Percentiles rank a stretch among this genome's conserved stretches.
phyloP scores from a whole-genome alignment of 2,888 invertebrate species.

The Machimus atricapillus region DNA sequence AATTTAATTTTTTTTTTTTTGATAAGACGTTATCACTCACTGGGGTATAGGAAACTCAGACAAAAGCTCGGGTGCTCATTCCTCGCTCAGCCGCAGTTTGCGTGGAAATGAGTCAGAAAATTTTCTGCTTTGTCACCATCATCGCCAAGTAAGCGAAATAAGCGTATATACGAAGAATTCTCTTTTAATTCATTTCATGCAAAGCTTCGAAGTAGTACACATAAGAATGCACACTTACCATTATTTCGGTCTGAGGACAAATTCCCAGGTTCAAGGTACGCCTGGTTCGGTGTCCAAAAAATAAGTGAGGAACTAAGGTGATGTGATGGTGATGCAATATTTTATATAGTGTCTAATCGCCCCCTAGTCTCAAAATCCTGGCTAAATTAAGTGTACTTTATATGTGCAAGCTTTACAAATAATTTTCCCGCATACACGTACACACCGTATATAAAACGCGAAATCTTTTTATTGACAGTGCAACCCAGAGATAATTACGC shows the following conservation, averaged over 20 bases:
- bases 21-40: neutral
- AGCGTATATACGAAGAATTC: neutral
- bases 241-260: neutral
- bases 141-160: neutral
- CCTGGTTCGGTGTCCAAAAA: neutral
- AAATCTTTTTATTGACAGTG: constrained; percentile 5
- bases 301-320: neutral
- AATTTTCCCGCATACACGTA: neutral
- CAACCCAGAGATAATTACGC: constrained; percentile 11
- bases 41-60: neutral
- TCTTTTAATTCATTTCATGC: neutral
- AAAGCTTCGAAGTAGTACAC: neutral
- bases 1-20: neutral
- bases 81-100: neutral
- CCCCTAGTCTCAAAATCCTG: neutral
- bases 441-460: neutral
- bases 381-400: neutral
- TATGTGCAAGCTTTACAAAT: neutral
- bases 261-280: neutral
- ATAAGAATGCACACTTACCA: constrained; percentile 13
- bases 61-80: neutral
- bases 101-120: constrained; percentile 2
- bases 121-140: constrained; percentile 18
- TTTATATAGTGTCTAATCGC: neutral
- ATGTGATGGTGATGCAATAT: neutral